Conservation (phyloP, 2,797 vertebrate genomes). For the Eulemur rubriventer region DNA sequence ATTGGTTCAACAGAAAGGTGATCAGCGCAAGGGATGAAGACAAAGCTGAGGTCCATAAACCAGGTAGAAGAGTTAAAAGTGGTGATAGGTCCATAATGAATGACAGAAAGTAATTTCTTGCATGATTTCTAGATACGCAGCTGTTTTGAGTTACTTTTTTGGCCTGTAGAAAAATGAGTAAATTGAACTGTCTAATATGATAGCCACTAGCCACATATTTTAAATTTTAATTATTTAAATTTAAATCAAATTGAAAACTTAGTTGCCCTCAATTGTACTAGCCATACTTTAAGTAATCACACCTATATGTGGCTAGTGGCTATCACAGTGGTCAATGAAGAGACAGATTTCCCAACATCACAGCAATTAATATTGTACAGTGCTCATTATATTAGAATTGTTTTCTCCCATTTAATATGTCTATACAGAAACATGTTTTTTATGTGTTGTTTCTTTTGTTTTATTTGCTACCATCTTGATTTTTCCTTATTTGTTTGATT, state of each 20-base stretch:
- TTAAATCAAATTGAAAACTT: slow-evolving; percentile 1
- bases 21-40: not conserved
- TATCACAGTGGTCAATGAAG: not conserved
- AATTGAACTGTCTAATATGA: not conserved
- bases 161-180: not conserved
- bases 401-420: not conserved
- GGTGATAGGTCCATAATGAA: too few species aligned
- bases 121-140: not conserved
- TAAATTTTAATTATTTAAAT: not conserved
- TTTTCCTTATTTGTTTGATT: not conserved
- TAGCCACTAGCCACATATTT: not conserved
- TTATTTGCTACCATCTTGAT: not conserved
- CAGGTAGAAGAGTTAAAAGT: not conserved
- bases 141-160: not conserved
- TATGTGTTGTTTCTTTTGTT: not conserved
- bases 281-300: not conserved
- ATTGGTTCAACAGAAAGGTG: not conserved
- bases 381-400: not conserved
- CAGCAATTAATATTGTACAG: not conserved
- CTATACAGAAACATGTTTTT: not conserved
- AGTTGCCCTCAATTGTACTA: not conserved
- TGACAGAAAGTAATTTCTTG: not conserved
- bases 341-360: not conserved
- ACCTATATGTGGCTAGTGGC: not conserved
- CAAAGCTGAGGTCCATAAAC: not conserved